Evolutionary conservation across 1,140 invertebrate species (phyloP).

Genomic region (Micrasema longulum): DNA sequence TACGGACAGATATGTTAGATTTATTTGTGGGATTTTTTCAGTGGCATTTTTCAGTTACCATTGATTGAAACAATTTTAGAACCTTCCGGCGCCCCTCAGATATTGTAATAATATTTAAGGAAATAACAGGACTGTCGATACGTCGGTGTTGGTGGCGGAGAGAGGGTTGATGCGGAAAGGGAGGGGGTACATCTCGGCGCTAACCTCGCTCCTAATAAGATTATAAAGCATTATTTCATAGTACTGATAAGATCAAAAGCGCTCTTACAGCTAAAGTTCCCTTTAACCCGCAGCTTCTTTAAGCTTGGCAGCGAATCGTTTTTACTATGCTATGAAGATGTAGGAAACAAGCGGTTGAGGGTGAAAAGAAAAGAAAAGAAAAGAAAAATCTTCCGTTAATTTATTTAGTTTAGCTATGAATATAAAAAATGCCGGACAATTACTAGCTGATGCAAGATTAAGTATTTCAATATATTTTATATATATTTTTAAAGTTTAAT

Average conservation of each 20-base stretch:
- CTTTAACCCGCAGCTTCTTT: constrained; percentile 59
- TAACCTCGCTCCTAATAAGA: constrained; percentile 74
- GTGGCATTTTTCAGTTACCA: too few relatives aligned
- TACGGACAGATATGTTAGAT: too few relatives aligned
- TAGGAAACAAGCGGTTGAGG: constrained; percentile 7
- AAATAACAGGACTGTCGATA: constrained; percentile 45
- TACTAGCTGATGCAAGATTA: too few relatives aligned
- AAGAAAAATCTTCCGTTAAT: too few relatives aligned
- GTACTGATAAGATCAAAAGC: constrained; percentile 74
- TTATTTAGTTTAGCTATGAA: too few relatives aligned
- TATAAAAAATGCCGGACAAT: too few relatives aligned
- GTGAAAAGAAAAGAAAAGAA: too few relatives aligned
- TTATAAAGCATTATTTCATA: constrained; percentile 75
- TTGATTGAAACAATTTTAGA: constrained; percentile 8
- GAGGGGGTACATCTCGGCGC: constrained; percentile 56
- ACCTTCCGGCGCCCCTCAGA: constrained; percentile 17
- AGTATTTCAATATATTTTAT: too few relatives aligned
- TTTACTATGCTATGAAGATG: constrained; percentile 16
- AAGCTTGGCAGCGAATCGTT: constrained; percentile 39
- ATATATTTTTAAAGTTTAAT: too few relatives aligned
- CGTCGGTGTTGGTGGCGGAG: neutral
- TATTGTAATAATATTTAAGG: constrained; percentile 47
- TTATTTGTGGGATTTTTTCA: too few relatives aligned
- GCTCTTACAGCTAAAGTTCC: constrained; percentile 63
- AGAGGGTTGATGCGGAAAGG: neutral